Percentiles rank a stretch among this genome's conserved stretches.
Conservation (phyloP, 2,113 vertebrate species). For the Oreocharis arfaki region DNA sequence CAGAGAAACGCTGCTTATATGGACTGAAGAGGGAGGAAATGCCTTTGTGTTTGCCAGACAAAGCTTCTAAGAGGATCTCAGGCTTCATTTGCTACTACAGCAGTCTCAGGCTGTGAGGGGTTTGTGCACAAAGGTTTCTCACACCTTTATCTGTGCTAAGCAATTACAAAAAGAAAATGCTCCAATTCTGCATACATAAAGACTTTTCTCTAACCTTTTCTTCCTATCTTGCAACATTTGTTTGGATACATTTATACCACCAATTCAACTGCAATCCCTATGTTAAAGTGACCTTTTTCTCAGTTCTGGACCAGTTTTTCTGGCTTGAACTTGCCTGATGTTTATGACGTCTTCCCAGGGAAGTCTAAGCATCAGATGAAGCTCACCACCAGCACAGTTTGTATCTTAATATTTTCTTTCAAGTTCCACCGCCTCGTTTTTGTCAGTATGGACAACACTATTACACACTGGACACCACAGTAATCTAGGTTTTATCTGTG, state of each 20-base stretch:
- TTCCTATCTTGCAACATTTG: background rate
- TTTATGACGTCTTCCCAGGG: background rate
- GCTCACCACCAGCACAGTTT: background rate
- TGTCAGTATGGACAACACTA: background rate
- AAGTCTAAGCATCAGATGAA: background rate
- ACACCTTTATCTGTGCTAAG: background rate
- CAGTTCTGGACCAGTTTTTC: background rate
- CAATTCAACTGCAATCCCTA: background rate
- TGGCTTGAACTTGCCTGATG: background rate
- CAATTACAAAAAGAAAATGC: background rate
- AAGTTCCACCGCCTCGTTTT: background rate
- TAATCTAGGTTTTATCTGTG: background rate
- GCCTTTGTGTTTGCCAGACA: background rate
- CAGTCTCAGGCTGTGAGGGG: background rate
- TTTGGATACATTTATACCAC: fast-evolving
- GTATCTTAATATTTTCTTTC: background rate
- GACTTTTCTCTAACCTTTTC: background rate
- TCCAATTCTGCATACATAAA: background rate
- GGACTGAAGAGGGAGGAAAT: background rate
- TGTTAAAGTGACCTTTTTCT: background rate
- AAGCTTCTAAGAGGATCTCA: background rate
- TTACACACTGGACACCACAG: background rate
- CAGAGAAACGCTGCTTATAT: background rate
- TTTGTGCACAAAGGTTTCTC: background rate
- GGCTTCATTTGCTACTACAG: background rate